These are phyloP conservation scores for Drosophila antonietae DNA, from an alignment of 2,888 invertebrate genomes.

Conservation along the genomic window DNA sequence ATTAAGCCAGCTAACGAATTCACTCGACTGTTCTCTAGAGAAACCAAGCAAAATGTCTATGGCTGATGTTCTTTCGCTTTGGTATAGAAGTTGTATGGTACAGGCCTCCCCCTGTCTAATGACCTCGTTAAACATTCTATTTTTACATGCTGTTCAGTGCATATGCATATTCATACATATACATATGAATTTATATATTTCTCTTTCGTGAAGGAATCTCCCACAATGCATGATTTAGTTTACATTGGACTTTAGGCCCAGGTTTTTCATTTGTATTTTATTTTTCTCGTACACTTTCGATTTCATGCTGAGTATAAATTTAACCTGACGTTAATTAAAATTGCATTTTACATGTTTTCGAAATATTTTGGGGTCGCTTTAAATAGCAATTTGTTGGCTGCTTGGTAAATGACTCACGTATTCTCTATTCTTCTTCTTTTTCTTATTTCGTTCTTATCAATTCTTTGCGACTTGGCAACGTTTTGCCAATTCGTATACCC, in stretches of 20 bases:
- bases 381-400: conserved; percentile 53
- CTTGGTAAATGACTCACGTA: conserved; percentile 67
- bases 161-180: conserved; percentile 35
- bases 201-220: conserved; percentile 49
- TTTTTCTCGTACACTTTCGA: conserved; percentile 49
- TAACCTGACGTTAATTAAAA: conserved; percentile 57
- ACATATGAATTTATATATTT: conserved; percentile 9
- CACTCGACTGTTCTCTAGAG: conserved; percentile 2
- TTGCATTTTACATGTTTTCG: conserved; percentile 45
- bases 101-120: conserved; percentile 60
- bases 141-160: conserved; percentile 63
- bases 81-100: conserved; percentile 17
- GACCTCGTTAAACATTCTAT: conserved; percentile 77
- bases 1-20: background rate
- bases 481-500: conserved; percentile 38
- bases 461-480: conserved; percentile 48
- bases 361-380: conserved; percentile 40
- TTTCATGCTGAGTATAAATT: conserved; percentile 45
- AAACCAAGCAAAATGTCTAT: conserved; percentile 37
- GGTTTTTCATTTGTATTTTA: background rate
- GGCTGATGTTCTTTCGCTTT: conserved; percentile 34
- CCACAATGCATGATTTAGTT: conserved; percentile 40
- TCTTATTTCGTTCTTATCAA: conserved; percentile 48
- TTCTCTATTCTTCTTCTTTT: conserved; percentile 14
- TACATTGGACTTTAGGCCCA: conserved; percentile 20